Percentiles rank a stretch among this genome's conserved stretches.
These are phyloP conservation scores for Corydoras sp. DNA, from an alignment of 2,113 vertebrate genomes.

Conservation along the genomic window DNA sequence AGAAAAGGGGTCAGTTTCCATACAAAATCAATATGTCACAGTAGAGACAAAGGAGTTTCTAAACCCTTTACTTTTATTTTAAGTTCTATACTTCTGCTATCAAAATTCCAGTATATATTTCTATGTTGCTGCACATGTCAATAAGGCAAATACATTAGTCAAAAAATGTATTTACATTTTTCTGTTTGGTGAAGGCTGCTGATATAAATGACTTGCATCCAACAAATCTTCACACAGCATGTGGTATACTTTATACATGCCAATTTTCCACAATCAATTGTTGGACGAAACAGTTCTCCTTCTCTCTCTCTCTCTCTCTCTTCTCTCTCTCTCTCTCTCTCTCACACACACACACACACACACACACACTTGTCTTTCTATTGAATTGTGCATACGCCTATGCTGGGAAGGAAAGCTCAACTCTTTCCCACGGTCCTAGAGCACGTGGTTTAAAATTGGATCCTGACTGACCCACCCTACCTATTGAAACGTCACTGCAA, in stretches of 20 bases:
- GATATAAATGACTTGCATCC: constrained; percentile 16
- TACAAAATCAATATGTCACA: no score
- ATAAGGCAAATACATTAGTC: background rate
- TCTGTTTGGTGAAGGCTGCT: background rate
- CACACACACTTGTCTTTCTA: constrained; percentile 42
- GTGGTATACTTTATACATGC: constrained; percentile 13
- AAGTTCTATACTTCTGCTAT: no score
- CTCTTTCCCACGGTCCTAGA: constrained; percentile 83
- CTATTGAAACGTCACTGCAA: constrained; percentile 49
- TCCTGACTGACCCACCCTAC: constrained; percentile 67
- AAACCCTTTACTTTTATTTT: no score
- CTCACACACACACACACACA: constrained; percentile 21
- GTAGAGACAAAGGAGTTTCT: no score
- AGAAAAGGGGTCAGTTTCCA: no score
- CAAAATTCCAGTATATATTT: background rate
- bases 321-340: constrained; percentile 48
- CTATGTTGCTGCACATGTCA: background rate
- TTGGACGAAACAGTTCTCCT: constrained; percentile 1
- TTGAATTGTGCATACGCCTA: constrained; percentile 49
- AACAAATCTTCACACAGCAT: constrained; percentile 31
- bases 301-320: constrained; percentile 22
- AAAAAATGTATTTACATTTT: constrained; percentile 1
- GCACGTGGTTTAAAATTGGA: constrained; percentile 82
- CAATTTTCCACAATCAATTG: constrained; percentile 6
- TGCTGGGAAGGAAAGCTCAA: constrained; percentile 79